Percentiles rank a stretch among this genome's conserved stretches.
These are phyloP conservation scores for Opisthograptis luteolata DNA, from an alignment of 2,888 invertebrate genomes.

Conservation along the genomic window DNA sequence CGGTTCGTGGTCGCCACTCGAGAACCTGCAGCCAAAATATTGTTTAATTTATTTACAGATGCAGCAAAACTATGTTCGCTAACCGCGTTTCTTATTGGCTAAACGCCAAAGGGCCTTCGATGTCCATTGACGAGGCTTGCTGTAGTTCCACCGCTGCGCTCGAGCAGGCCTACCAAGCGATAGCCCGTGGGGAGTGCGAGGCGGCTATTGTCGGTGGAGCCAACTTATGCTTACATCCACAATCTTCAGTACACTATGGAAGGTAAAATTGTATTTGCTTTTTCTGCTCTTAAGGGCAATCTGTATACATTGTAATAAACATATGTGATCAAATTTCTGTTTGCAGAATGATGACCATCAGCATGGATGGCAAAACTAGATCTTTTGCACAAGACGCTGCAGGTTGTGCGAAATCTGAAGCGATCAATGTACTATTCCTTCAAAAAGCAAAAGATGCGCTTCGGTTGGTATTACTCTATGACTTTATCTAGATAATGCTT, in stretches of 20 bases:
- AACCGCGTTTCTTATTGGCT: conserved; percentile 65
- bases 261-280: no score
- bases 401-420: conserved; percentile 89
- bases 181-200: conserved; percentile 57
- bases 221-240: conserved; percentile 56
- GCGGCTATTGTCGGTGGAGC: conserved; percentile 85
- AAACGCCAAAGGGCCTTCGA: conserved; percentile 59
- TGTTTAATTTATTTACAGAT: conserved; percentile 34
- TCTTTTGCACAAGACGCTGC: conserved; percentile 91
- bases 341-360: conserved; percentile 70
- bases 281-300: no score
- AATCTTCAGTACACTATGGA: conserved; percentile 50
- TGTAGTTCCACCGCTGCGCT: conserved; percentile 52
- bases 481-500: no score
- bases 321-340: no score
- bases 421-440: conserved; percentile 86
- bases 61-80: conserved; percentile 54
- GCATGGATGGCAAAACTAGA: conserved; percentile 92
- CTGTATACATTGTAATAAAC: no score
- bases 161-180: conserved; percentile 52
- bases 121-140: conserved; percentile 49
- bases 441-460: conserved; percentile 83
- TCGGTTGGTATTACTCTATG: conserved; percentile 47
- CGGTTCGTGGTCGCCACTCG: no score
- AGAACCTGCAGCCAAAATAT: no score